These are phyloP conservation scores for Anhinga anhinga DNA, from an alignment of 2,113 vertebrate species.

Conservation along the genomic window DNA sequence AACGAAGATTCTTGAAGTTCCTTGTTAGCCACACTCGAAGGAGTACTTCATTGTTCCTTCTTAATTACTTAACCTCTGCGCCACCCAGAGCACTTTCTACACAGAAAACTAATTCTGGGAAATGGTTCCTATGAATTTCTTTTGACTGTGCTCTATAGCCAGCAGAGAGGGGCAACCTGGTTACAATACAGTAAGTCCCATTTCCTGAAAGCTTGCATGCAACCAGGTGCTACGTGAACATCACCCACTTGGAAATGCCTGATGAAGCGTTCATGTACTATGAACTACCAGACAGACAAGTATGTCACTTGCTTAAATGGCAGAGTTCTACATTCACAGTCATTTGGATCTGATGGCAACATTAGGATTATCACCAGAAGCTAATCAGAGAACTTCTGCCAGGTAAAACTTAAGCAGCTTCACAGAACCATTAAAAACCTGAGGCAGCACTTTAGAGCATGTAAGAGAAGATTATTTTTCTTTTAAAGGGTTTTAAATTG, in stretches of 20 bases:
- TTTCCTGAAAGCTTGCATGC: background rate
- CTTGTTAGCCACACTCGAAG: background rate
- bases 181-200: rapidly evolving
- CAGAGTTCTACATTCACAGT: background rate
- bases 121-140: background rate
- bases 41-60: background rate
- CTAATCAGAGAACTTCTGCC: background rate
- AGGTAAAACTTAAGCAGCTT: background rate
- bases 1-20: background rate
- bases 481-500: slow-evolving; percentile 12
- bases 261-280: background rate
- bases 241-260: background rate
- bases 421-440: background rate
- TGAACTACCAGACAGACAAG: background rate
- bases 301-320: background rate
- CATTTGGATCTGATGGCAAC: background rate
- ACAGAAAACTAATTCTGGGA: background rate
- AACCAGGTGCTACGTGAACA: background rate
- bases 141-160: background rate
- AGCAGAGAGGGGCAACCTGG: rapidly evolving
- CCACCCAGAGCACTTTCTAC: background rate
- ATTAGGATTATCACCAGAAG: background rate
- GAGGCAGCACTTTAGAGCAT: background rate
- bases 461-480: background rate
- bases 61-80: background rate